These are phyloP conservation scores for Peromyscus attwateri DNA, from an alignment of 2,797 vertebrate species.

Conservation along the genomic window DNA sequence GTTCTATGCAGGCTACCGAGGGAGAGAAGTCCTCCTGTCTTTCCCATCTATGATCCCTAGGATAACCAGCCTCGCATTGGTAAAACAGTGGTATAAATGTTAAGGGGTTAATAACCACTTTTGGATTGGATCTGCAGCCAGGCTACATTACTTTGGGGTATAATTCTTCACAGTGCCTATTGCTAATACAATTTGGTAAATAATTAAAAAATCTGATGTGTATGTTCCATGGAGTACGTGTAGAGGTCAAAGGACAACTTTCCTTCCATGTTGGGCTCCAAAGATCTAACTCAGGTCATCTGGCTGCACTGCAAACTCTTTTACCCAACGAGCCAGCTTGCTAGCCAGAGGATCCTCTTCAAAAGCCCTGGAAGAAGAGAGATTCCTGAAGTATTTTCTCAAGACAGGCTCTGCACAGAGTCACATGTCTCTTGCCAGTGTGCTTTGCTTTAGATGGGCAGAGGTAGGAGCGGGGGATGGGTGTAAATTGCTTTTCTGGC, in stretches of 20 bases:
- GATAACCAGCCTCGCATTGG: background rate
- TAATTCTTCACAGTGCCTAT: conserved; percentile 50
- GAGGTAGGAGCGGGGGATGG: background rate
- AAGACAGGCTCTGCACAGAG: conserved; percentile 46
- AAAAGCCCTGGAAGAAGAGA: conserved; percentile 70
- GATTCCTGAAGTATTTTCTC: conserved; percentile 65
- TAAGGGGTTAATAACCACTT: background rate
- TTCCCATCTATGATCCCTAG: background rate
- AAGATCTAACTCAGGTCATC: background rate
- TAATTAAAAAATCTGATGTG: conserved; percentile 12
- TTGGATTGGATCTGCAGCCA: conserved; percentile 47
- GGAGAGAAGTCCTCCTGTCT: background rate
- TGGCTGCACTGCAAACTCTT: background rate
- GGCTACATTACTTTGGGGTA: conserved; percentile 63
- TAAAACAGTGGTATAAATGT: background rate
- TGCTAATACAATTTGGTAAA: conserved; percentile 54
- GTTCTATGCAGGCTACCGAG: background rate
- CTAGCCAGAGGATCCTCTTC: background rate
- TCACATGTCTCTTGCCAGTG: conserved; percentile 4
- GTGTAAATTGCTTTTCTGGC: conserved; percentile 69
- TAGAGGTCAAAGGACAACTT: background rate
- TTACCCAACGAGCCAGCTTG: background rate
- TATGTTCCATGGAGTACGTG: too few relatives aligned
- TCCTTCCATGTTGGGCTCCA: background rate
- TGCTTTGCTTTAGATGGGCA: conserved; percentile 26